Conservation (phyloP, 1,140 invertebrate genomes). For the Antheraea pernyi region DNA sequence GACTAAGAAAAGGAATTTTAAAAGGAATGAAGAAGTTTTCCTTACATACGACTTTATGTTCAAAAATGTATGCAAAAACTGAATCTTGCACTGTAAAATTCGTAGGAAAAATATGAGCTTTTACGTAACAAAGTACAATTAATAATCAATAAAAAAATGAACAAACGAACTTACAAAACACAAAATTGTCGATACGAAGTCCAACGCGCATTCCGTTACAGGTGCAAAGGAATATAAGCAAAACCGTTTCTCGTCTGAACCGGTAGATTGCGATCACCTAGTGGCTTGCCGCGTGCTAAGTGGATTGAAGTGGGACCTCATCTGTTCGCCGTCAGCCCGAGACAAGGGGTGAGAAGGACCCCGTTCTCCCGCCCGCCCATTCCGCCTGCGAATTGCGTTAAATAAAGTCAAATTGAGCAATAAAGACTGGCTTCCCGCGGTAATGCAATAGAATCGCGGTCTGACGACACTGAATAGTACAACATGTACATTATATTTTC, state of each 20-base stretch:
- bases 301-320: slow-evolving; percentile 73
- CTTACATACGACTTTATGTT: no score
- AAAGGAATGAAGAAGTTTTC: no score
- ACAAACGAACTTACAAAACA: slow-evolving; percentile 44
- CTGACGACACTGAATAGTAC: slow-evolving; percentile 18
- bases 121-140: no score
- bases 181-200: slow-evolving; percentile 22
- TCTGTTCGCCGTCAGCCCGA: slow-evolving; percentile 67
- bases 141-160: no score
- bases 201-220: not conserved
- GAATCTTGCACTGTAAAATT: no score
- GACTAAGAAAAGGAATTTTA: no score
- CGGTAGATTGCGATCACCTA: slow-evolving; percentile 59
- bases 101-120: no score
- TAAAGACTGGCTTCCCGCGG: slow-evolving; percentile 68
- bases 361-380: slow-evolving; percentile 22
- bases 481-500: slow-evolving; percentile 3
- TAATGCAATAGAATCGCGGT: slow-evolving; percentile 66
- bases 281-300: slow-evolving; percentile 62
- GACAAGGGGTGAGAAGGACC: slow-evolving; percentile 32
- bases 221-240: slow-evolving; percentile 14
- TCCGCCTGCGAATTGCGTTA: slow-evolving; percentile 67
- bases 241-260: slow-evolving; percentile 44
- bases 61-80: no score
- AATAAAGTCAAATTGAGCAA: slow-evolving; percentile 80